A percentile compares a stretch with the other conserved stretches of the same genome.
These are phyloP conservation scores for Campodea augens DNA, from an alignment of 1,140 invertebrate species.

Conservation along the genomic window DNA sequence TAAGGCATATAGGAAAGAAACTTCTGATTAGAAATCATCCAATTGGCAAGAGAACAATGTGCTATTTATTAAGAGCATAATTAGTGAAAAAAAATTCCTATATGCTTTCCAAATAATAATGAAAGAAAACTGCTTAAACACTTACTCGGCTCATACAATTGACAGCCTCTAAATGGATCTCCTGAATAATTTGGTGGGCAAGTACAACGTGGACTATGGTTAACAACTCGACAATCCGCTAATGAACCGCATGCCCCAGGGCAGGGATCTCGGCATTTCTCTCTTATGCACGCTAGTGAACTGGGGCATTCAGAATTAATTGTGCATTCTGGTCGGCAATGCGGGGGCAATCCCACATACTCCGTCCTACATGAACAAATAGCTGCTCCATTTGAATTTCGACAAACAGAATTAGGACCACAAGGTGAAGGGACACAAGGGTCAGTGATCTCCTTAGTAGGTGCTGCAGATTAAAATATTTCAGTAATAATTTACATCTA, in stretches of 20 bases:
- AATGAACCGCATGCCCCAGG: conserved; percentile 44
- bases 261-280: conserved; percentile 49
- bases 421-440: conserved; percentile 36
- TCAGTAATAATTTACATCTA: neutral
- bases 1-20: too few species aligned
- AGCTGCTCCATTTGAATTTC: conserved; percentile 34
- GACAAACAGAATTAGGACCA: conserved; percentile 33
- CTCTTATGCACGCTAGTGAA: conserved; percentile 32
- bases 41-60: too few species aligned
- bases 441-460: conserved; percentile 14
- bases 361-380: conserved; percentile 42
- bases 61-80: too few species aligned
- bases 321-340: conserved; percentile 40
- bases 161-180: too few species aligned
- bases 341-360: conserved; percentile 38
- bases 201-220: conserved; percentile 50
- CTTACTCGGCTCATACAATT: too few species aligned
- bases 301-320: conserved; percentile 31
- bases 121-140: too few species aligned
- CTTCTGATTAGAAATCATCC: too few species aligned
- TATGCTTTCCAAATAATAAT: too few species aligned
- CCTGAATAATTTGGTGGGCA: conserved; percentile 40
- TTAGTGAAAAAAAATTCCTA: too few species aligned
- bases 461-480: conserved; percentile 16
- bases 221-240: conserved; percentile 48